A percentile compares a stretch with the other conserved stretches of the same genome.
phyloP scores from a whole-genome alignment of 2,888 invertebrate genomes.

The Pilophorus perplexus region DNA sequence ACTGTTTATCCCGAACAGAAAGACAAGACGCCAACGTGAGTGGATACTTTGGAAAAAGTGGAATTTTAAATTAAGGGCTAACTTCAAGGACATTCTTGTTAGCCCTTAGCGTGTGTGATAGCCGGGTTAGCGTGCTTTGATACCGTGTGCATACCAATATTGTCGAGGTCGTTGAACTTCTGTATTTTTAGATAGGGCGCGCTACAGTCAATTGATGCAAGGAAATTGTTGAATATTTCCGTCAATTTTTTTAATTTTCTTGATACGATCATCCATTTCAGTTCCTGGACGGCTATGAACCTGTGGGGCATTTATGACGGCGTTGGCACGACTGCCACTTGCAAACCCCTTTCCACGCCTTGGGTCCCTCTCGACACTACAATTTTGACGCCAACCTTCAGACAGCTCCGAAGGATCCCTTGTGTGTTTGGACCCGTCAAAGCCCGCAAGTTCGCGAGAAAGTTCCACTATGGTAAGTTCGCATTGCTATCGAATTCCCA shows the following conservation, averaged over 20 bases:
- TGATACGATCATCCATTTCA: no score
- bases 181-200: background rate
- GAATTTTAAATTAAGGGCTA: no score
- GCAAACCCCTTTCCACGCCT: background rate
- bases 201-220: background rate
- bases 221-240: background rate
- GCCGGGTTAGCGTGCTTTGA: no score
- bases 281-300: conserved; percentile 8
- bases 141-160: background rate
- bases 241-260: background rate
- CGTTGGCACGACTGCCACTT: conserved; percentile 2
- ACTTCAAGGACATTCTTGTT: no score
- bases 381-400: conserved; percentile 38
- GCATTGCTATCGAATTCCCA: no score
- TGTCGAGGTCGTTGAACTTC: background rate
- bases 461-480: no score
- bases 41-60: no score
- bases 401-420: conserved; percentile 29
- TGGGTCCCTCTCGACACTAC: conserved; percentile 38
- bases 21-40: conserved; percentile 3
- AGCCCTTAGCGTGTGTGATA: no score
- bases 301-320: conserved; percentile 13
- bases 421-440: conserved; percentile 35
- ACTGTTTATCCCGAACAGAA: conserved; percentile 11
- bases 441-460: background rate